phyloP scores from a whole-genome alignment of 2,113 vertebrate species.

The Thermophis baileyi region DNA sequence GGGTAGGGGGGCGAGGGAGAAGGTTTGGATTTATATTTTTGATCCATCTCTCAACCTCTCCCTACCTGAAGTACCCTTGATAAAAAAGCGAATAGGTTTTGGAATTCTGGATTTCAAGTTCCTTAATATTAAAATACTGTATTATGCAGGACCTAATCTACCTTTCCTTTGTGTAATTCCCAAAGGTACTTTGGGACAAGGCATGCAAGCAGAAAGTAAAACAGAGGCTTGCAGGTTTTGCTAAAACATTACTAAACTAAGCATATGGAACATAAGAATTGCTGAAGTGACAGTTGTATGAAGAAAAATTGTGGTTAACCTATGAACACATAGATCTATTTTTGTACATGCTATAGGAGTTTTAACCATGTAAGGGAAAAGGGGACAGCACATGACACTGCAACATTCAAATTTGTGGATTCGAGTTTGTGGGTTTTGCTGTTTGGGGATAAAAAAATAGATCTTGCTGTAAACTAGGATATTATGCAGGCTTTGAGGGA shows the following conservation, averaged over 20 bases:
- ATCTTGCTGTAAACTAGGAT: background rate
- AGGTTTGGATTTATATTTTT: background rate
- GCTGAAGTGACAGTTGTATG: background rate
- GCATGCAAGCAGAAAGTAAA: background rate
- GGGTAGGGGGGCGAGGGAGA: background rate
- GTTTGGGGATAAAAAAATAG: background rate
- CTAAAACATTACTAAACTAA: background rate
- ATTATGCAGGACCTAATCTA: background rate
- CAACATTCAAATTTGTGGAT: background rate
- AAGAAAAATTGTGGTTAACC: background rate
- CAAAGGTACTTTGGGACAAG: background rate
- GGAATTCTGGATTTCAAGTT: background rate
- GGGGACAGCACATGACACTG: background rate
- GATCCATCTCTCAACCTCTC: background rate
- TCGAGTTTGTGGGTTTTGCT: background rate
- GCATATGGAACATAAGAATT: background rate
- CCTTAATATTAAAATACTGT: background rate
- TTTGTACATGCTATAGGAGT: background rate
- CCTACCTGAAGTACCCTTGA: background rate
- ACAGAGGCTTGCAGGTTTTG: background rate
- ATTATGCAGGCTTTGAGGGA: background rate
- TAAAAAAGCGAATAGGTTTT: background rate
- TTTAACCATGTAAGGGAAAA: background rate
- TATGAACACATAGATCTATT: background rate
- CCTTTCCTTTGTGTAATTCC: too few relatives aligned